Evolutionary conservation across 23 tunicate species (phyloP).

Genomic region (Phallusia fumigata): DNA sequence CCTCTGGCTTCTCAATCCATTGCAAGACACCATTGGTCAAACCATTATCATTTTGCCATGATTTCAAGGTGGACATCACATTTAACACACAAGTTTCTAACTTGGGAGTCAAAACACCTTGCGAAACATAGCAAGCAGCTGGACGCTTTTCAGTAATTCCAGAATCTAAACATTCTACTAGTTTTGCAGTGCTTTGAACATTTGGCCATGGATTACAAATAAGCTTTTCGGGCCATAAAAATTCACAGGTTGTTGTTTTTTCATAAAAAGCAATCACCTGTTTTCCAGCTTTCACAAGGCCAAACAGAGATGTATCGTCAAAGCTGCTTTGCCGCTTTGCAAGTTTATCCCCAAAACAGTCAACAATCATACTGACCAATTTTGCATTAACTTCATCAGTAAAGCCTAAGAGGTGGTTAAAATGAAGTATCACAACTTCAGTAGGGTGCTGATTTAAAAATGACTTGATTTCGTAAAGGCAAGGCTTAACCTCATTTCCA

Average conservation of each 20-base stretch:
- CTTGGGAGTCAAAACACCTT: conserved; percentile 15
- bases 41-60: neutral
- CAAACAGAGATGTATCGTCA: neutral
- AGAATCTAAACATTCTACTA: neutral
- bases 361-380: neutral
- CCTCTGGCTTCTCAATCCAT: neutral
- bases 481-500: neutral
- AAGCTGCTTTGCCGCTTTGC: neutral
- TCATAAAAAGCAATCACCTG: conserved; percentile 19
- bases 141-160: neutral
- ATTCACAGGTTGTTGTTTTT: neutral
- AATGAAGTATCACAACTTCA: conserved; percentile 22
- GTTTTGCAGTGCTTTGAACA: neutral
- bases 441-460: conserved; percentile 7
- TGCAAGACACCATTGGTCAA: neutral
- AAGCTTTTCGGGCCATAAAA: conserved; percentile 9
- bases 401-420: conserved; percentile 8
- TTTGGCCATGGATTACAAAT: conserved; percentile 21
- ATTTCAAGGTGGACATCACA: neutral
- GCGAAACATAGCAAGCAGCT: conserved; percentile 9
- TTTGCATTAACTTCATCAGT: neutral
- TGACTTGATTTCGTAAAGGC: neutral
- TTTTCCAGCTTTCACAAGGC: neutral
- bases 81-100: neutral
- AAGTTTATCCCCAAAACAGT: conserved; percentile 1